These are phyloP conservation scores for Cephalopterus ornatus DNA, from an alignment of 2,113 vertebrate species.

Conservation along the genomic window DNA sequence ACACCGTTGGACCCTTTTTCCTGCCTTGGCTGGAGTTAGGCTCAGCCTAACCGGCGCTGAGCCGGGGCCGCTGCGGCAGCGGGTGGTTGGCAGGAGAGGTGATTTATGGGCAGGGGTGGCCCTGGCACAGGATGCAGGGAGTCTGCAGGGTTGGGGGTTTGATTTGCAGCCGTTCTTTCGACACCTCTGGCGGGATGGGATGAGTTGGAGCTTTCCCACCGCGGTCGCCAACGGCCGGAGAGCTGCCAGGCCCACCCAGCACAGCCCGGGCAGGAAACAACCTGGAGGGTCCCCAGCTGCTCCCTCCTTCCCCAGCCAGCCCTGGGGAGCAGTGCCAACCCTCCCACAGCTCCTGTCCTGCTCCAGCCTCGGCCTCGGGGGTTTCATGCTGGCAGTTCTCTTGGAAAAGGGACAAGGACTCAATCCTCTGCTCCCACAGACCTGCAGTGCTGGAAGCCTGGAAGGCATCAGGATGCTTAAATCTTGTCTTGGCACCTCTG, in stretches of 20 bases:
- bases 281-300: background rate
- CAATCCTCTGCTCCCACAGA: background rate
- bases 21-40: background rate
- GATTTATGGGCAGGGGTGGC: background rate
- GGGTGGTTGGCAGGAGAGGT: fast-evolving
- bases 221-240: fast-evolving
- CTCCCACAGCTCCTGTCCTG: background rate
- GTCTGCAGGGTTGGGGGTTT: background rate
- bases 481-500: background rate
- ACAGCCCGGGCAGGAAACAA: background rate
- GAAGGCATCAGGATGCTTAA: background rate
- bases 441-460: background rate
- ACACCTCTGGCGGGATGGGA: background rate
- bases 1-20: fast-evolving
- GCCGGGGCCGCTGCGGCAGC: background rate
- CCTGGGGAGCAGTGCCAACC: background rate
- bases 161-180: background rate
- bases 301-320: background rate
- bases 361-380: fast-evolving
- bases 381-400: fast-evolving
- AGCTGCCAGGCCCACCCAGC: background rate
- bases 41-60: background rate
- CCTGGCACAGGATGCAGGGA: background rate
- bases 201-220: background rate
- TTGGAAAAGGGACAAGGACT: background rate